phyloP scores from a whole-genome alignment of 2,888 invertebrate genomes.

The Gandaritis pyraliata region DNA sequence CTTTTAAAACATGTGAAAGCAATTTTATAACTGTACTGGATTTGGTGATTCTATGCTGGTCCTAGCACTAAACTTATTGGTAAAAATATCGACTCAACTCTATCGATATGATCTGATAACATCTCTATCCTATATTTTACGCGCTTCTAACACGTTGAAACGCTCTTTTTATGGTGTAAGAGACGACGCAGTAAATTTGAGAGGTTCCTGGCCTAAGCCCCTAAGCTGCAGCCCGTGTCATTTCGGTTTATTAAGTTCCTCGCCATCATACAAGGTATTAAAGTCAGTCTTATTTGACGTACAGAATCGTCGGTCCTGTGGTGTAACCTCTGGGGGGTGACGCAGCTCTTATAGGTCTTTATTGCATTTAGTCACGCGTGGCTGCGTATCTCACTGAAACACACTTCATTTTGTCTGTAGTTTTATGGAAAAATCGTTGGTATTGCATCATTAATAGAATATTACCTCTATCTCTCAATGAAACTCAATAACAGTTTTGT shows the following conservation, averaged over 20 bases:
- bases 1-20: too few species aligned
- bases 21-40: too few species aligned
- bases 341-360: conserved; percentile 14
- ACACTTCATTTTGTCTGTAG: too few species aligned
- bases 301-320: conserved; percentile 39
- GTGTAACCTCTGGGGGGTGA: conserved; percentile 26
- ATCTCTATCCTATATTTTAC: conserved; percentile 51
- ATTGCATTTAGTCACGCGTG: too few species aligned
- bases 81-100: neutral
- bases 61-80: neutral
- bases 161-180: conserved; percentile 65
- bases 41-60: too few species aligned
- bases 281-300: conserved; percentile 49
- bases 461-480: too few species aligned
- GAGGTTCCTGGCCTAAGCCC: conserved; percentile 60
- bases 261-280: conserved; percentile 55
- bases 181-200: conserved; percentile 70
- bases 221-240: conserved; percentile 59
- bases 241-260: conserved; percentile 72
- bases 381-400: too few species aligned
- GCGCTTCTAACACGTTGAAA: conserved; percentile 59
- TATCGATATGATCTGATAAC: conserved; percentile 33
- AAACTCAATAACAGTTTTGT: too few species aligned
- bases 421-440: too few species aligned
- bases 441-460: too few species aligned